These are phyloP conservation scores for Hippocampus mohnikei DNA, from an alignment of 2,113 vertebrate species.

Conservation along the genomic window DNA sequence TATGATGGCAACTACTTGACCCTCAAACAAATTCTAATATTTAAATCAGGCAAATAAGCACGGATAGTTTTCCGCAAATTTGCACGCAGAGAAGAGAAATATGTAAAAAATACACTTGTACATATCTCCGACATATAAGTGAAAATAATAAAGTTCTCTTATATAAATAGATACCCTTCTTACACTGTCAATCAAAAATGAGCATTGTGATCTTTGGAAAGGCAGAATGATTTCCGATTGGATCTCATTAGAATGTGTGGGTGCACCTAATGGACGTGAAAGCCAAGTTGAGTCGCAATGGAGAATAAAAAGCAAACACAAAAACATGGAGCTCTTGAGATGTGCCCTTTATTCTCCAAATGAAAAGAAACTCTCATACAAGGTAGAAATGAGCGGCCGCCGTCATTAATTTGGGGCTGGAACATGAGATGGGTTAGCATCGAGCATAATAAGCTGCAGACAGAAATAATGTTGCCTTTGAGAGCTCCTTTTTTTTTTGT, in stretches of 20 bases:
- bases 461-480: conserved; percentile 15
- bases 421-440: conserved; percentile 8
- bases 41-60: too few relatives aligned
- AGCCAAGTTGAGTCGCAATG: neutral
- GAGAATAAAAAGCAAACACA: conserved; percentile 3
- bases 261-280: neutral
- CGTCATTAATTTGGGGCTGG: neutral
- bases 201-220: neutral
- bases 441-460: conserved; percentile 10
- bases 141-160: neutral
- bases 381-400: neutral
- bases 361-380: conserved; percentile 8
- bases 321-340: neutral
- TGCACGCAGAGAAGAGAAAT: neutral
- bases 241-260: neutral
- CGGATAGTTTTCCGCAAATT: too few relatives aligned
- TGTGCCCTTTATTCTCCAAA: conserved; percentile 7
- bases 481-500: conserved; percentile 24
- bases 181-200: neutral
- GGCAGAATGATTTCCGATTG: neutral
- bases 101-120: neutral
- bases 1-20: too few relatives aligned
- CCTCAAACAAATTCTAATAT: too few relatives aligned
- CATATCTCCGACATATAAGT: neutral
- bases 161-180: neutral